Conservation (phyloP, 2,888 invertebrate species). For the Anoncus sp. region DNA sequence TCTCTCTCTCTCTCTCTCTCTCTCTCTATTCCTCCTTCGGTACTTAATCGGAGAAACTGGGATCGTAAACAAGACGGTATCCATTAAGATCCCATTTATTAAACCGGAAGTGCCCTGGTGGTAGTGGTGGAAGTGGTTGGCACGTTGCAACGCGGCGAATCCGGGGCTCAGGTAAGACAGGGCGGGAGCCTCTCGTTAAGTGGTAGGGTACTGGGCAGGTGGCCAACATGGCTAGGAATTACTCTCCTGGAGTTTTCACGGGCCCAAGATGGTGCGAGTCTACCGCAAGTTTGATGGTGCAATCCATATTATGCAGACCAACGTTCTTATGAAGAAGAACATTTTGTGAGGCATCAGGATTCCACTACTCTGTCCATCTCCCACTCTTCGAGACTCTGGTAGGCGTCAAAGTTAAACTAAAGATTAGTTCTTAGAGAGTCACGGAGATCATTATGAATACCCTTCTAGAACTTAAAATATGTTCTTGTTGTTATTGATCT, state of each 20-base stretch:
- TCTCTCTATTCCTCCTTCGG: conserved; percentile 55
- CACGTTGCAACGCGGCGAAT: conserved; percentile 28
- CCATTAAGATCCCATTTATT: conserved; percentile 79
- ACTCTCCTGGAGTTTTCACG: conserved; percentile 40
- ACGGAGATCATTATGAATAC: not conserved
- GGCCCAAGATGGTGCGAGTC: not conserved
- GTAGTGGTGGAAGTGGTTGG: conserved; percentile 45
- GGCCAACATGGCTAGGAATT: conserved; percentile 43
- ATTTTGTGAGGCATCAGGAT: conserved; percentile 1
- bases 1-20: conserved; percentile 51
- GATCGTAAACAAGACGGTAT: conserved; percentile 79
- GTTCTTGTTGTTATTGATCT: not conserved
- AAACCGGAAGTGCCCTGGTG: conserved; percentile 74
- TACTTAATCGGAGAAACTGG: conserved; percentile 79
- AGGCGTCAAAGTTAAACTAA: conserved; percentile 10
- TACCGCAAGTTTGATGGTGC: not conserved
- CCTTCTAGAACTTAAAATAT: not conserved
- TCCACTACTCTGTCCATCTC: not conserved
- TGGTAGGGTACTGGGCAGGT: conserved; percentile 54
- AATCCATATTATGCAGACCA: conserved; percentile 7
- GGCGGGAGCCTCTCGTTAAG: conserved; percentile 29
- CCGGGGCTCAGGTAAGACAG: conserved; percentile 38
- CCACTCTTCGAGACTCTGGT: conserved; percentile 6
- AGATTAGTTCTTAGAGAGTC: conserved; percentile 12
- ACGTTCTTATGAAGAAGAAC: conserved; percentile 10